Base-by-base conservation (phyloP, 2,797 vertebrate genomes). In the Crenichthys baileyi region DNA sequence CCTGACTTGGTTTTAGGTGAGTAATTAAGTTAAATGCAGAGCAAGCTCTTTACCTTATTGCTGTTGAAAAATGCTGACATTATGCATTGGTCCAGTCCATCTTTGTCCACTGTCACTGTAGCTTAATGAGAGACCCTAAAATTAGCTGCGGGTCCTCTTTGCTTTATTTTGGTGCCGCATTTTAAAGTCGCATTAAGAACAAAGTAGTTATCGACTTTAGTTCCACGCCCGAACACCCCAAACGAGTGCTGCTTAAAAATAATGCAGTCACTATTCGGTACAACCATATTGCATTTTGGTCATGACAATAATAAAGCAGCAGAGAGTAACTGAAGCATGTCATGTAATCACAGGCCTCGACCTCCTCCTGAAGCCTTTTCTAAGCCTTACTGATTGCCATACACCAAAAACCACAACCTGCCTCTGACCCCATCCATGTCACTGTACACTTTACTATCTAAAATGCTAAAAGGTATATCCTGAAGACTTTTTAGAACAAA, bases 401-500 rank as follows among this genome's bases (percentile, higher is more conserved):
- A 46, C 67, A 70, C n/a, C 26, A 31, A 51, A 72, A 22, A 48
- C n/a, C 48, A 55, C 12, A 67, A 36, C 36, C n/a, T 24, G 60
- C 24, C 13, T 60, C 29, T 44, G 31, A 60, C n/a, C 8, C 29
- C 26, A 44, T 44, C 22, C 5, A 26, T 56, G 36, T 68, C 22
- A 22, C 39, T 41, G 31, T 36, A 65, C 48, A 61, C 36, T 72
- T 39, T 61, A 11, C 36, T 44, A 76, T 76, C 77, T 65, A 55
- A 74, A 77, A 51, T 51, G 39, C 15, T 29, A 46, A 84, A 60
- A 36, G 11, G 8, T 50, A 63, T 56, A 65, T 51, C 68, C 53
- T 65, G 1, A 63, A 24, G 76, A 13, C 24, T 51, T 44, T 58
- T 24, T 51, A 53, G 11, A 3, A 68, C 31, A 51, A 61, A 58